Evolutionary conservation across 1,140 invertebrate genomes (phyloP).

Genomic region (Drosophila ficusphila): DNA sequence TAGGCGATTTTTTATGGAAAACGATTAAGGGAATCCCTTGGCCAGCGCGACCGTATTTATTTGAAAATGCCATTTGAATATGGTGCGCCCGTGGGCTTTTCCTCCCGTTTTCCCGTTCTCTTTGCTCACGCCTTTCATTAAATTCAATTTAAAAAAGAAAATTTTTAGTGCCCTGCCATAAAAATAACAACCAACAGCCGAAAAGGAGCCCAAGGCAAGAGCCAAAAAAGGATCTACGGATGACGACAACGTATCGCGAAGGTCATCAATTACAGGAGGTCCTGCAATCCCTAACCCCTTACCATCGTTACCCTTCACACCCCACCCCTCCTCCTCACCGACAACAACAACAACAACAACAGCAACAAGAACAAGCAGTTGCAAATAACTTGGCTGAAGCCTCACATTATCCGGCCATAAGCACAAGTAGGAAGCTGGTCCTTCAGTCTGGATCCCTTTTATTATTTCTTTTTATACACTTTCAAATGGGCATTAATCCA

Average conservation of each 20-base stretch:
- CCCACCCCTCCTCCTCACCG: slow-evolving; percentile 4
- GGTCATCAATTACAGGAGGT: slow-evolving; percentile 76
- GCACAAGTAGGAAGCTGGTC: slow-evolving; percentile 74
- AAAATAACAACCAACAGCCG: slow-evolving; percentile 57
- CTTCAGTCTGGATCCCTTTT: slow-evolving; percentile 51
- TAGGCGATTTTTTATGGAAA: slow-evolving; percentile 6
- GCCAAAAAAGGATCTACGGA: slow-evolving; percentile 56
- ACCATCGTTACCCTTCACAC: slow-evolving; percentile 23
- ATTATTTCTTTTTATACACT: slow-evolving; percentile 27
- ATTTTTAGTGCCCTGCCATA: slow-evolving; percentile 78
- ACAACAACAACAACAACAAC: slow-evolving; percentile 28
- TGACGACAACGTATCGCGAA: slow-evolving; percentile 72
- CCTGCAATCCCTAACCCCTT: slow-evolving; percentile 44
- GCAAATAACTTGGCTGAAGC: slow-evolving; percentile 79
- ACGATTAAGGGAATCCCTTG: slow-evolving; percentile 45
- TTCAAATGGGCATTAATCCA: too few relatives aligned
- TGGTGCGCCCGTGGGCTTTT: slow-evolving; percentile 55
- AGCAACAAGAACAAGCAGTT: slow-evolving; percentile 54
- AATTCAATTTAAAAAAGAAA: slow-evolving; percentile 77
- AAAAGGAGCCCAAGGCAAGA: slow-evolving; percentile 18
- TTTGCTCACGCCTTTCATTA: slow-evolving; percentile 73
- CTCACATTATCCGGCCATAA: slow-evolving; percentile 78
- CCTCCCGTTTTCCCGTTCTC: slow-evolving; percentile 5
- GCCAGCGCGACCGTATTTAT: slow-evolving; percentile 52
- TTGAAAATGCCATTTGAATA: slow-evolving; percentile 73